Base-by-base conservation (phyloP, 2,888 invertebrate species). In the Byasa hedistus region DNA sequence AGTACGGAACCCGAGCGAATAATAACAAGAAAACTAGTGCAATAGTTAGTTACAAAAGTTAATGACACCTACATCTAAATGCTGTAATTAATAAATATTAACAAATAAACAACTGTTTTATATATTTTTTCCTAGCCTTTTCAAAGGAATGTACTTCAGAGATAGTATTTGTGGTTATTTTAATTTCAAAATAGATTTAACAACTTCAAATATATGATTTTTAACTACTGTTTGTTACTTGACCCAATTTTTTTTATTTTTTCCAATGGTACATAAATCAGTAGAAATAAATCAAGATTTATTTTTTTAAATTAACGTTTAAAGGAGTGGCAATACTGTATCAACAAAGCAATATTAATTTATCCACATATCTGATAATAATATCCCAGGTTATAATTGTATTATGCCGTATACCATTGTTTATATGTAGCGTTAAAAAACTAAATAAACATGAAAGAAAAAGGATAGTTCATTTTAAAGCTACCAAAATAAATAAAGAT, bases 81-180 rank as follows among this genome's bases (percentile, higher is more conserved):
- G 77, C 75, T 73, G 73, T 79, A 79, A 87, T 86, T 87, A 90
- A 91, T 91, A 90, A 91, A 90, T 90, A 90, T 90, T 89, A 90
- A 89, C 87, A 87, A 73, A 79, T 80, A 86, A 84, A 82, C 76
- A 78, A 73, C 71, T 66, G 78, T 82, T 82, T 86, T 39, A 59
- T 19, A 56, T 87, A 86, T 85, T 83, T 72, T 80, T 79, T 72
- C 68, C 69, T 69, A 57, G 55, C 68, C 52, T 62, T 63, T 73
- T 74, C 72, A 75, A 74, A 72, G 70, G 65, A 71, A 73, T 76
- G 74, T 76, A 76, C 73, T 73, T 73, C 68, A 71, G 59, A 70
- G 59, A 71, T 70, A 69, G 62, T 68, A 66, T 64, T 54, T 48
- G n/a, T n/a, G 48, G 8, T 48, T 5, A n/a, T n/a, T 48, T n/a